Conservation (phyloP, 2,888 invertebrate genomes). For the Augochlorella aurata region DNA sequence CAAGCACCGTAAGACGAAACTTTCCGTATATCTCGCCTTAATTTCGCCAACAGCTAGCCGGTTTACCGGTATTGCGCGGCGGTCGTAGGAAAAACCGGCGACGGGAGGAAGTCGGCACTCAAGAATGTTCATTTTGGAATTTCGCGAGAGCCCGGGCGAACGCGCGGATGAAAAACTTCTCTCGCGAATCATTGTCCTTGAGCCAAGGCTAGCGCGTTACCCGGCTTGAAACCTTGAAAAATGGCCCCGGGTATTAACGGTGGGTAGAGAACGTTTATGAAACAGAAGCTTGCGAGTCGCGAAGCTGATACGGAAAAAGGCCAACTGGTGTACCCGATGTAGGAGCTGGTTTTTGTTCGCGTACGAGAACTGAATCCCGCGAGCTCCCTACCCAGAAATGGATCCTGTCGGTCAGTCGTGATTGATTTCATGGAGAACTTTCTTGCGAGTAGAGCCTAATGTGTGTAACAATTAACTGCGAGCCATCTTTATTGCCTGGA, state of each 20-base stretch:
- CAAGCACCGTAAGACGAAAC: slow-evolving; percentile 12
- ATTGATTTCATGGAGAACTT: not conserved
- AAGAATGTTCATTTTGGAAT: slow-evolving; percentile 10
- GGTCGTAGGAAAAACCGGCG: slow-evolving; percentile 3
- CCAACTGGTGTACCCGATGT: not conserved
- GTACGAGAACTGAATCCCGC: not conserved
- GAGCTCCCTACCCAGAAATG: not conserved
- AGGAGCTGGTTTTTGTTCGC: not conserved
- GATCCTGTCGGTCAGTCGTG: not conserved
- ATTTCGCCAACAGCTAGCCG: slow-evolving; percentile 13
- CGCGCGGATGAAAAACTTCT: slow-evolving; percentile 15
- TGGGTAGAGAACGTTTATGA: slow-evolving; percentile 21
- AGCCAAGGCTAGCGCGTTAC: not conserved
- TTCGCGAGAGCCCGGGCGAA: not conserved
- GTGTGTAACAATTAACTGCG: too few relatives aligned
- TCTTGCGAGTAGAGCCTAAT: too few relatives aligned
- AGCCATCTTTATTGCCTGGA: too few relatives aligned
- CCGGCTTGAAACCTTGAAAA: not conserved
- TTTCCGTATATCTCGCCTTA: slow-evolving; percentile 35
- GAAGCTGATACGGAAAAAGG: not conserved
- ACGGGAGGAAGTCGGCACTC: not conserved
- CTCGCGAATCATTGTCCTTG: not conserved
- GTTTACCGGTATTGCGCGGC: not conserved
- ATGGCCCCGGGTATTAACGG: slow-evolving; percentile 23
- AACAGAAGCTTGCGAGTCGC: slow-evolving; percentile 1